Conservation (phyloP, 2,888 invertebrate genomes). For the Cremastinae sp. region DNA sequence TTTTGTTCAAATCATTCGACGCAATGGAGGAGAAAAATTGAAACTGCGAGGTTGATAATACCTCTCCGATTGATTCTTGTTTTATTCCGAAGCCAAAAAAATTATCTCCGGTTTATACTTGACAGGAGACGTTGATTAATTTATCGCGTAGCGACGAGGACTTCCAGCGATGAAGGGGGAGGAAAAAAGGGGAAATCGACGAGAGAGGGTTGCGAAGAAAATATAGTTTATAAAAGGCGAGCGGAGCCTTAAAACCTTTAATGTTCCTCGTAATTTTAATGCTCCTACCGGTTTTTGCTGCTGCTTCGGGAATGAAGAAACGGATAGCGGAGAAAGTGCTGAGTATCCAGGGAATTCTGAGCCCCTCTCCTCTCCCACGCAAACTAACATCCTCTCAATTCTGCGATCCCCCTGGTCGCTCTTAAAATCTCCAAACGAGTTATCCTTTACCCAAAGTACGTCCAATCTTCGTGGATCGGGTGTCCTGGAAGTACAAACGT, state of each 20-base stretch:
- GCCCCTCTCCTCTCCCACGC: conserved; percentile 1
- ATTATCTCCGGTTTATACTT: background rate
- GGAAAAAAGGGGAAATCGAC: conserved; percentile 8
- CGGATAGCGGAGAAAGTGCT: conserved; percentile 24
- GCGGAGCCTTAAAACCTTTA: conserved; percentile 66
- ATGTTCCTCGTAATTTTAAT: conserved; percentile 72
- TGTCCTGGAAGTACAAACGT: conserved; percentile 24
- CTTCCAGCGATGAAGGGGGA: background rate
- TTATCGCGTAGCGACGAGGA: background rate
- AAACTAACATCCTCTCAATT: conserved; percentile 16
- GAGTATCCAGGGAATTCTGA: conserved; percentile 45
- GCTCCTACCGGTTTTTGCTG: conserved; percentile 40
- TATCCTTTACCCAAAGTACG: conserved; percentile 11
- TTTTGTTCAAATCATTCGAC: conserved; percentile 29
- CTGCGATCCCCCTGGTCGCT: conserved; percentile 23
- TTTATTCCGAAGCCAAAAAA: background rate
- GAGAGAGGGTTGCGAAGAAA: conserved; percentile 7
- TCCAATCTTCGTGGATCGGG: conserved; percentile 7
- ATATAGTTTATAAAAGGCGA: conserved; percentile 21
- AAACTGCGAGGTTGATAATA: conserved; percentile 5
- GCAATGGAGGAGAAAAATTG: conserved; percentile 22
- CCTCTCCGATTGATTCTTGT: background rate
- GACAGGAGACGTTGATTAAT: background rate
- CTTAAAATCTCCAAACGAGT: conserved; percentile 43
- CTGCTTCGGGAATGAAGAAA: conserved; percentile 23